Percentiles rank a stretch among this genome's conserved stretches.
These are phyloP conservation scores for Labeo rohita DNA, from an alignment of 2,113 vertebrate species.

Conservation along the genomic window DNA sequence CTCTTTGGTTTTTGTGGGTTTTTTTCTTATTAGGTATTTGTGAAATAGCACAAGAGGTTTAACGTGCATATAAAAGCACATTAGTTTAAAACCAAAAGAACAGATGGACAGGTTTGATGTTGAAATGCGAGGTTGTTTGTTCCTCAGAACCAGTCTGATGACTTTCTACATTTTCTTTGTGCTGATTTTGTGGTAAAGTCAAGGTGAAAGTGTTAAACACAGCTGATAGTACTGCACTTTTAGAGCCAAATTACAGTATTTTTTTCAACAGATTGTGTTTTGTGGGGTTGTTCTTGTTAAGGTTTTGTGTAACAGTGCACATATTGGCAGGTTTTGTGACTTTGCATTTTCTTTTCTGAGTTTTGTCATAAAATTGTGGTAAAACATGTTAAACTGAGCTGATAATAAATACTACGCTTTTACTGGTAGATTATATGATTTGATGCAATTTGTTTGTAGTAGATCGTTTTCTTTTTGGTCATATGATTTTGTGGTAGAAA, in stretches of 20 bases:
- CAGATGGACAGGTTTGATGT: neutral
- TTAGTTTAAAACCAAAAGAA: neutral
- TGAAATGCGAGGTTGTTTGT: neutral
- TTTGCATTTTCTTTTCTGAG: too few relatives aligned
- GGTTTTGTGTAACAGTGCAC: neutral
- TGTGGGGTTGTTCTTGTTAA: too few relatives aligned
- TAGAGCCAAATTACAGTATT: neutral
- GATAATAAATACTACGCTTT: too few relatives aligned
- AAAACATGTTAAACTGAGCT: too few relatives aligned
- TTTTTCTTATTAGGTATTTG: neutral
- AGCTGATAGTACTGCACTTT: neutral
- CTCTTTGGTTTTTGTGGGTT: neutral
- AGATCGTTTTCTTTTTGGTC: too few relatives aligned
- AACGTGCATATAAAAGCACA: neutral
- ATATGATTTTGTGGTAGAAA: too few relatives aligned
- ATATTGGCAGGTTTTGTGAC: neutral
- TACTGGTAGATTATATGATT: too few relatives aligned
- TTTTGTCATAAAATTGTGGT: too few relatives aligned
- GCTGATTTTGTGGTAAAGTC: neutral
- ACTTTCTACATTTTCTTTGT: neutral
- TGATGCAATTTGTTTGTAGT: too few relatives aligned
- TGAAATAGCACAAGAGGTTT: neutral
- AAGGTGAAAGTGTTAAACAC: neutral
- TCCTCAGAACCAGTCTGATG: constrained; percentile 2
- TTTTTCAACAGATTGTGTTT: neutral